A percentile compares a stretch with the other conserved stretches of the same genome.
phyloP scores from a whole-genome alignment of 2,888 invertebrate genomes.

The Tiphia femorata region DNA sequence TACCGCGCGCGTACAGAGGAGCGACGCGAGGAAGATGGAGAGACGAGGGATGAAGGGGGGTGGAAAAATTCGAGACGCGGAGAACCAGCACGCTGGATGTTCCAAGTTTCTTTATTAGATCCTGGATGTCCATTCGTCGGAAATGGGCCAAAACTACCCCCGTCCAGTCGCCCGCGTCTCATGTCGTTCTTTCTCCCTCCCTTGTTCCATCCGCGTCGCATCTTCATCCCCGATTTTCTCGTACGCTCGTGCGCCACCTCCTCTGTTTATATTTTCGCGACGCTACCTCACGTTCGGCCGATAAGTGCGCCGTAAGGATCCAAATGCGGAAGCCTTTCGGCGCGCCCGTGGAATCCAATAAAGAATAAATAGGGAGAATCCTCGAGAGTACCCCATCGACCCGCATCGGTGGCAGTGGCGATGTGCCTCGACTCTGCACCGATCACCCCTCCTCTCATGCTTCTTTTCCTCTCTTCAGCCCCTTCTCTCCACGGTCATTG shows the following conservation, averaged over 20 bases:
- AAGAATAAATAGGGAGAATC: too few relatives aligned
- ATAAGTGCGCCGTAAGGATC: too few relatives aligned
- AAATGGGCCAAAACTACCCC: conserved; percentile 41
- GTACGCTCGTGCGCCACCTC: conserved; percentile 4
- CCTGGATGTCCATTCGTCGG: conserved; percentile 51
- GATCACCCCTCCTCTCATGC: neutral
- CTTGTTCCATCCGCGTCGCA: neutral
- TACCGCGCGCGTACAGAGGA: neutral
- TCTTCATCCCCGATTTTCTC: neutral
- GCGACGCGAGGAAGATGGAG: conserved; percentile 6
- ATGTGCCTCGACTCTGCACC: too few relatives aligned
- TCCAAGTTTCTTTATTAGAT: conserved; percentile 61
- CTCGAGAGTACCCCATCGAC: too few relatives aligned
- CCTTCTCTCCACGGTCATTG: neutral
- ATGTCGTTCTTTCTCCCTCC: neutral
- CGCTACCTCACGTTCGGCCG: too few relatives aligned
- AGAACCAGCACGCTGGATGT: conserved; percentile 27
- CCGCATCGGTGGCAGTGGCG: too few relatives aligned
- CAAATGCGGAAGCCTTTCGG: too few relatives aligned
- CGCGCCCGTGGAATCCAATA: too few relatives aligned
- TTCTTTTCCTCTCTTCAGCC: neutral
- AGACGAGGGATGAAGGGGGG: conserved; percentile 17
- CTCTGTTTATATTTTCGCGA: too few relatives aligned
- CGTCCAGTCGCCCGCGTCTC: neutral
- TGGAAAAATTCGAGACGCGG: conserved; percentile 31